These are phyloP conservation scores for Coecobrya sp. DNA, from an alignment of 2,888 invertebrate species.

Conservation along the genomic window DNA sequence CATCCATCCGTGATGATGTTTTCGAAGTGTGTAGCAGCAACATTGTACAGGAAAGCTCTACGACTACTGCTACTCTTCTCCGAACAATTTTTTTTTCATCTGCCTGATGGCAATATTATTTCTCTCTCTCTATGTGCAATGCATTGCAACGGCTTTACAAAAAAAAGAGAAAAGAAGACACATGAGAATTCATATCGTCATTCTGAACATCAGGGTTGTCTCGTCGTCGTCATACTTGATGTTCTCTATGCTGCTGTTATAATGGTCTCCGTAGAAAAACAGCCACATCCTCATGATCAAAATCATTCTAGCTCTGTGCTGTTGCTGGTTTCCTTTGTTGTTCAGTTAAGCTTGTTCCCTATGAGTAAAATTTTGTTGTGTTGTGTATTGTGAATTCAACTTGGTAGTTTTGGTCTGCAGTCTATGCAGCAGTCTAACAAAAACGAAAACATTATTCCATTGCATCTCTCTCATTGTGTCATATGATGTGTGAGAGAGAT, in stretches of 20 bases:
- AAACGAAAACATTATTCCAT: not conserved
- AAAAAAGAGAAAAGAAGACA: not conserved
- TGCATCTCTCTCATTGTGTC: not conserved
- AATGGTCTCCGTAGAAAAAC: not conserved
- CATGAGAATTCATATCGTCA: conserved; percentile 60
- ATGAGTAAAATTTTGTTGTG: not conserved
- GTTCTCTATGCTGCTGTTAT: not conserved
- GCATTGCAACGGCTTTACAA: not conserved
- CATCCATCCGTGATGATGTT: conserved; percentile 56
- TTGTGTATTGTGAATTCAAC: not conserved
- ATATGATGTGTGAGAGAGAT: not conserved
- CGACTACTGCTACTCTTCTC: not conserved
- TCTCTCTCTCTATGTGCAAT: not conserved
- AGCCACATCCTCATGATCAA: not conserved
- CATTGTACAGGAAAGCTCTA: not conserved
- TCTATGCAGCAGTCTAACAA: too few relatives aligned
- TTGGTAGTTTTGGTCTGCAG: not conserved
- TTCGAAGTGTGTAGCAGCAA: not conserved
- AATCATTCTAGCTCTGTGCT: not conserved
- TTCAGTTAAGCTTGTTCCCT: not conserved
- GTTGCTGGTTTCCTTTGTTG: not conserved
- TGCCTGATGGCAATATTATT: not conserved
- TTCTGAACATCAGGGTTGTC: conserved; percentile 13
- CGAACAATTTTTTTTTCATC: not conserved
- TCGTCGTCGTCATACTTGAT: not conserved